phyloP scores from a whole-genome alignment of 1,140 invertebrate species.

The Aphelenchoides fujianensis region DNA sequence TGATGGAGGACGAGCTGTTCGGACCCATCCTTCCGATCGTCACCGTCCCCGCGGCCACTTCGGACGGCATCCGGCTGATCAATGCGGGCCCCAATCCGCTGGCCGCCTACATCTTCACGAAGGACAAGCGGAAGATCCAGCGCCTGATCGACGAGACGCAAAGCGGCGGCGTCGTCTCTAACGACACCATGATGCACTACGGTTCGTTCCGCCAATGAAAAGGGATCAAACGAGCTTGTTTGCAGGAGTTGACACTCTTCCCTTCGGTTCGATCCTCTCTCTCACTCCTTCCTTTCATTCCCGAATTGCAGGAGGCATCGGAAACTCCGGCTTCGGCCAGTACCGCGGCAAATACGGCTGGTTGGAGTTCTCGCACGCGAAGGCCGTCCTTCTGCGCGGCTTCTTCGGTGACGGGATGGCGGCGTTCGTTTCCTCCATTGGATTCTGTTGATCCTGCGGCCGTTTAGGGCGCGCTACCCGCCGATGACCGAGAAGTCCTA shows the following conservation, averaged over 20 bases:
- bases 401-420: slow-evolving; percentile 29
- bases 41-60: slow-evolving; percentile 17
- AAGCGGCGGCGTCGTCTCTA: slow-evolving; percentile 73
- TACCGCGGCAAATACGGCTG: slow-evolving; percentile 87
- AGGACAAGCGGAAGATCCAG: slow-evolving; percentile 22
- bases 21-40: slow-evolving; percentile 35
- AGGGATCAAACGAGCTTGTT: no score
- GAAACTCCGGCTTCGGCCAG: slow-evolving; percentile 80
- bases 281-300: slow-evolving; percentile 69
- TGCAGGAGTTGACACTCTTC: slow-evolving; percentile 63
- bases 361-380: slow-evolving; percentile 85
- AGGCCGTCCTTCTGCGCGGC: slow-evolving; percentile 70
- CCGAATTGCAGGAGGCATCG: slow-evolving; percentile 70
- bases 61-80: slow-evolving; percentile 29
- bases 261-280: slow-evolving; percentile 64
- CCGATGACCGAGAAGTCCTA: slow-evolving; percentile 6
- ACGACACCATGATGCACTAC: slow-evolving; percentile 19
- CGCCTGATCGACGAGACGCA: slow-evolving; percentile 68
- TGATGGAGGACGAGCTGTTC: slow-evolving; percentile 38
- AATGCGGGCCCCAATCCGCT: slow-evolving; percentile 31
- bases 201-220: no score
- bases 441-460: neutral
- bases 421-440: neutral
- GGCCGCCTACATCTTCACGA: slow-evolving; percentile 36
- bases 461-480: slow-evolving; percentile 24